Base-by-base conservation (phyloP, 2,888 invertebrate species). In the Amphiduros pacificus region DNA sequence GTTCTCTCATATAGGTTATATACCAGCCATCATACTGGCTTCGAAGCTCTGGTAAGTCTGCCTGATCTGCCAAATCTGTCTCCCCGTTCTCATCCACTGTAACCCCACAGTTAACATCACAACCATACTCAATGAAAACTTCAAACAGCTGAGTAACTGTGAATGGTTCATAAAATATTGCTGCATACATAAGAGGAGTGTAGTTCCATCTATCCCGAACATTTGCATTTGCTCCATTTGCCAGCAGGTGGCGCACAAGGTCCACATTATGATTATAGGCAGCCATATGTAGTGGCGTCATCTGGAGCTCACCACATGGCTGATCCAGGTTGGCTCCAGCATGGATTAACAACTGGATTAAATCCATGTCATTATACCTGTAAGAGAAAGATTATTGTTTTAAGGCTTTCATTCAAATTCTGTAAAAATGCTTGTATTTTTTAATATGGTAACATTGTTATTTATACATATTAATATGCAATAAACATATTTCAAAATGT, bases 161-260 rank as follows among this genome's bases (percentile, higher is more conserved):
- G 22, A 28, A 54, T 5, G 65, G 49, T 2, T 65, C 63, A 24
- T 54, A 48, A 36, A 61, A 53, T 3, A 65, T 63, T 2, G 90
- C 85, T 5, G 93, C 91, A 66, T 88, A 82, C 89, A 92, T 91
- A 53, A 93, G 83, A 1, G 94, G 91, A 1, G 93, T 93, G 69
- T 89, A 87, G 78, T 89, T 85, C 63, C 88, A 87, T 64, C 85
- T 86, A 83, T 94, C 93, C 68, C 88, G 84, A 20, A 87, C 85
- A 80, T 94, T 90, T 9, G 91, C 82, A 65, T 87, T 85, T 9
- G 89, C 89, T 55, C 90, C 89, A 17, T 88, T 88, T 81, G 87
- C 85, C 22, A 87, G 59, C 40, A 67, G 58, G 9, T 29, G 24
- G 17, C n/a, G 9, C n/a, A 61, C 56, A 2, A 65, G 26, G 2